Conservation (phyloP, 2,888 invertebrate species). For the Caenorhabditis sp. region DNA sequence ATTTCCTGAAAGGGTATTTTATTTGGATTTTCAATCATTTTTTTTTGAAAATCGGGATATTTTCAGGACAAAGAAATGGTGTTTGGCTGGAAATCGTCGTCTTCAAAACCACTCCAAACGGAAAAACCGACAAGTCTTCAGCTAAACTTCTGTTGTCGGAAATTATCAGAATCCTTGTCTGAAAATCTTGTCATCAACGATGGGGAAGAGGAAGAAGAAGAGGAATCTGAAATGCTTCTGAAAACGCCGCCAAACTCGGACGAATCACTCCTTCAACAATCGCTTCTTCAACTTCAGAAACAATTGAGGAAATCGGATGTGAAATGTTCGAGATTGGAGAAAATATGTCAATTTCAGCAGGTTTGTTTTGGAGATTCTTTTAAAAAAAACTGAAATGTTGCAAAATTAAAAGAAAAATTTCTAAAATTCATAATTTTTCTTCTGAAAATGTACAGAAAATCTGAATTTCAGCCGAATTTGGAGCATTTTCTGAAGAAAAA, state of each 20-base stretch:
- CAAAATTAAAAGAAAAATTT: too few relatives aligned
- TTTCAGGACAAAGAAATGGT: background rate
- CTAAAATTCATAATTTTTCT: background rate
- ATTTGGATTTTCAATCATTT: background rate
- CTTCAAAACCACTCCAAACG: background rate
- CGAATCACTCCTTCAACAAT: constrained; percentile 56
- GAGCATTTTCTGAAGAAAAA: background rate
- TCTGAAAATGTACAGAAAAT: background rate
- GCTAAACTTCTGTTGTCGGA: background rate
- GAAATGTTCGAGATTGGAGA: constrained; percentile 36
- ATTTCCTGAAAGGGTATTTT: background rate
- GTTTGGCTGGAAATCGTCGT: background rate
- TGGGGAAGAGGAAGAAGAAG: background rate
- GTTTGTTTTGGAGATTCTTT: constrained; percentile 9
- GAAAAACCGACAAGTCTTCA: too few relatives aligned
- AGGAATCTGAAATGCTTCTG: background rate
- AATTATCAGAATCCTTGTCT: background rate
- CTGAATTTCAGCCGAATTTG: background rate
- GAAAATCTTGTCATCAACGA: too few relatives aligned
- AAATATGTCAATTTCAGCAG: constrained; percentile 46
- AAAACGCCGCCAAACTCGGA: constrained; percentile 6
- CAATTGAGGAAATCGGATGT: constrained; percentile 62
- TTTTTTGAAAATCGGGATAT: background rate
- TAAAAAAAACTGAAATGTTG: too few relatives aligned
- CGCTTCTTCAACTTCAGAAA: constrained; percentile 71